phyloP scores from a whole-genome alignment of 2,888 invertebrate species.

The Eulithis prunata region DNA sequence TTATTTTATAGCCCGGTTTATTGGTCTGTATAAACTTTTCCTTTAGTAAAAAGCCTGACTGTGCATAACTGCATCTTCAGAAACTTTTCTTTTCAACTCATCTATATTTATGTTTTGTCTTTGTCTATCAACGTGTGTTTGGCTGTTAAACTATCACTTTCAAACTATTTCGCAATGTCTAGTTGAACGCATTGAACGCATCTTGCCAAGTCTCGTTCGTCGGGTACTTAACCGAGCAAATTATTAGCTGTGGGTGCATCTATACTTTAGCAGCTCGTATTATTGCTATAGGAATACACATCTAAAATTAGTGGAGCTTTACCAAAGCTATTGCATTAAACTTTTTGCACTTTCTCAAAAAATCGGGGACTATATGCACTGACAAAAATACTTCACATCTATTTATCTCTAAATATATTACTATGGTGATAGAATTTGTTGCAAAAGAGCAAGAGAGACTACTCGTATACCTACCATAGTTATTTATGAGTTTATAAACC shows the following conservation, averaged over 20 bases:
- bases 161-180: conserved; percentile 15
- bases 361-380: too few species aligned
- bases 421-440: too few species aligned
- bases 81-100: conserved; percentile 23
- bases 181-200: conserved; percentile 3
- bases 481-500: conserved; percentile 12
- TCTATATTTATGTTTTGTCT: conserved; percentile 8
- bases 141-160: conserved; percentile 19
- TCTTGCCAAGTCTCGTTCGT: conserved; percentile 21
- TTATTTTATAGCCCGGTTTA: conserved; percentile 9
- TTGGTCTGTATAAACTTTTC: conserved; percentile 10
- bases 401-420: too few species aligned
- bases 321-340: too few species aligned
- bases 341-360: too few species aligned
- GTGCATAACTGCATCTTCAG: conserved; percentile 11
- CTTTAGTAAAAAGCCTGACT: conserved; percentile 12
- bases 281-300: not conserved
- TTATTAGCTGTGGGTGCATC: conserved; percentile 9
- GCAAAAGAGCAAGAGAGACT: too few species aligned
- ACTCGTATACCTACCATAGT: too few species aligned
- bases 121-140: conserved; percentile 7
- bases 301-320: too few species aligned
- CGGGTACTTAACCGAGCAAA: conserved; percentile 6
- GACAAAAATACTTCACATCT: too few species aligned
- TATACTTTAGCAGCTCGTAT: not conserved